Evolutionary conservation across 2,113 vertebrate species (phyloP).

Genomic region (Dipodomys merriami): DNA sequence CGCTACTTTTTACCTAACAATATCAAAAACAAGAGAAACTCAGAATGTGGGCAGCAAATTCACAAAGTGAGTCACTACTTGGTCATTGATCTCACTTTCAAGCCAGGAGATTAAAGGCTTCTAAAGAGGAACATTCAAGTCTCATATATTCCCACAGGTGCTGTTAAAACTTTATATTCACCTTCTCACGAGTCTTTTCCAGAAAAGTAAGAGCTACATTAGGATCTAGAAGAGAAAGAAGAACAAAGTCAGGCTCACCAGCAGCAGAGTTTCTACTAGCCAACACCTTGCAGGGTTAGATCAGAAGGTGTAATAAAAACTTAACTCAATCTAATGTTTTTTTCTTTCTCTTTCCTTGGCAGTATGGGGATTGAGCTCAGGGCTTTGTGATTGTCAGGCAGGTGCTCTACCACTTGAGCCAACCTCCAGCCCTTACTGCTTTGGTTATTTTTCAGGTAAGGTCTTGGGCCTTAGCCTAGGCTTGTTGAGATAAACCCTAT

Average conservation of each 20-base stretch:
- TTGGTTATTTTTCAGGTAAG: no score
- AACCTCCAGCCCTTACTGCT: no score
- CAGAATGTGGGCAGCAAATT: neutral
- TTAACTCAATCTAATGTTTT: neutral
- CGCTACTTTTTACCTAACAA: slow-evolving; percentile 94
- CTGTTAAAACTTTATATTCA: slow-evolving; percentile 55
- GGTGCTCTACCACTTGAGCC: no score
- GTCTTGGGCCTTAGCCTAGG: no score
- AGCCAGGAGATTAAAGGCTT: accelerated
- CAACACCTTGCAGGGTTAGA: neutral
- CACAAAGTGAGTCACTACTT: no score
- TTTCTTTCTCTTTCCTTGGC: no score
- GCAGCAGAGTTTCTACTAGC: neutral
- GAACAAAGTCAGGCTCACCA: neutral
- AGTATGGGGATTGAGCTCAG: no score
- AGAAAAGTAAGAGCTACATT: slow-evolving; percentile 95
- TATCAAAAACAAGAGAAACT: accelerated
- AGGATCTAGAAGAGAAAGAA: slow-evolving; percentile 88
- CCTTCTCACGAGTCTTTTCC: slow-evolving; percentile 98
- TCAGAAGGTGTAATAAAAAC: neutral
- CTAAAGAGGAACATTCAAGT: neutral
- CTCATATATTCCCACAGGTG: neutral
- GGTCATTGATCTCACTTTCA: accelerated
- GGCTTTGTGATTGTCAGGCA: no score
- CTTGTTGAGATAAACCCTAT: no score